Evolutionary conservation across 2,113 vertebrate genomes (phyloP).

Genomic region (Bubalus kerabau): DNA sequence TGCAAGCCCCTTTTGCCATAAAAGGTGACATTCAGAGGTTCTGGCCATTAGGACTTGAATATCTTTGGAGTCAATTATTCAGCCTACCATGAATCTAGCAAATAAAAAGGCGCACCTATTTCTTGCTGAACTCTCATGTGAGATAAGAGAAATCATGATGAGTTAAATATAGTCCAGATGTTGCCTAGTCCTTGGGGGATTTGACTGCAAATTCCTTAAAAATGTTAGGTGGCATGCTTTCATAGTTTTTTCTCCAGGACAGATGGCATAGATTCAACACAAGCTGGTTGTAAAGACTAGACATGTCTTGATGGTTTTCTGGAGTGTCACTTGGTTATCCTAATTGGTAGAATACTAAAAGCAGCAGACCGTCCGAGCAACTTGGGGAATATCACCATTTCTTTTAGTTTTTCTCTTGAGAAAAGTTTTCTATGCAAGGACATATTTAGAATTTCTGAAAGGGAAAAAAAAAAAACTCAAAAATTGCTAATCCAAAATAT

Average conservation of each 20-base stretch:
- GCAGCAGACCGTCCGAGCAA: not conserved
- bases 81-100: not conserved
- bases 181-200: not conserved
- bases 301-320: not conserved
- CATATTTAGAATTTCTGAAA: slow-evolving; percentile 11
- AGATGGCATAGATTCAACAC: not conserved
- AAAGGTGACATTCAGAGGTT: not conserved
- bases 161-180: not conserved
- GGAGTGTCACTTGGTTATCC: not conserved
- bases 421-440: not conserved
- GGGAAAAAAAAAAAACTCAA: not conserved
- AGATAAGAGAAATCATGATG: not conserved
- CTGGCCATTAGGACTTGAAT: not conserved
- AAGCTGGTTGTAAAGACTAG: not conserved
- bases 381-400: not conserved
- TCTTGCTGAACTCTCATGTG: not conserved
- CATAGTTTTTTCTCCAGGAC: not conserved
- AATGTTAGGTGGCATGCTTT: not conserved
- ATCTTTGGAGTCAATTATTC: not conserved
- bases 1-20: not conserved
- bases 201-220: not conserved
- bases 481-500: not conserved
- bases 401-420: not conserved
- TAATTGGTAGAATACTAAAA: not conserved
- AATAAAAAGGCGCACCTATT: not conserved